Evolutionary conservation across 2,797 vertebrate species (phyloP).

Genomic region (Myotis myotis): DNA sequence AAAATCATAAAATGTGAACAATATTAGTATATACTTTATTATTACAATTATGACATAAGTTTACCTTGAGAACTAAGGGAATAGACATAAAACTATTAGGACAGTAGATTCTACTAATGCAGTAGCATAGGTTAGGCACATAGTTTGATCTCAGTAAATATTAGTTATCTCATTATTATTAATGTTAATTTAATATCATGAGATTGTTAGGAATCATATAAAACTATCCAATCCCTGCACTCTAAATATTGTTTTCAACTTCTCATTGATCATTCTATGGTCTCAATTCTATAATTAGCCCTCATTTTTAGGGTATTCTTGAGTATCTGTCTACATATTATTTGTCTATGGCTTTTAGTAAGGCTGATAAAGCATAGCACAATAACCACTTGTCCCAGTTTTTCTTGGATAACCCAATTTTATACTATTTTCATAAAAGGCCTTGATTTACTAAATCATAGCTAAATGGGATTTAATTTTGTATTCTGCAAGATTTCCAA

Average conservation of each 20-base stretch:
- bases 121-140: background rate
- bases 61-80: constrained; percentile 13
- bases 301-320: constrained; percentile 18
- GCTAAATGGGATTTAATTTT: constrained; percentile 71
- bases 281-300: constrained; percentile 16
- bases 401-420: constrained; percentile 47
- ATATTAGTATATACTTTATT: background rate
- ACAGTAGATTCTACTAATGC: background rate
- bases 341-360: constrained; percentile 38
- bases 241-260: background rate
- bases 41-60: background rate
- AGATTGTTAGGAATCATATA: background rate
- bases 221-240: background rate
- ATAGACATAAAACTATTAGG: background rate
- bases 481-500: constrained; percentile 59
- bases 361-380: background rate
- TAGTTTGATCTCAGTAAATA: background rate
- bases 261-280: background rate
- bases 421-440: constrained; percentile 56
- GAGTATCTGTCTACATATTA: background rate
- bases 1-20: background rate
- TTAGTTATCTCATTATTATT: background rate
- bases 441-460: constrained; percentile 63
- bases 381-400: constrained; percentile 45
- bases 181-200: background rate